Percentiles rank a stretch among this genome's conserved stretches.
Evolutionary conservation across 2,113 vertebrate species (phyloP).

Genomic region (Polypterus bichir): DNA sequence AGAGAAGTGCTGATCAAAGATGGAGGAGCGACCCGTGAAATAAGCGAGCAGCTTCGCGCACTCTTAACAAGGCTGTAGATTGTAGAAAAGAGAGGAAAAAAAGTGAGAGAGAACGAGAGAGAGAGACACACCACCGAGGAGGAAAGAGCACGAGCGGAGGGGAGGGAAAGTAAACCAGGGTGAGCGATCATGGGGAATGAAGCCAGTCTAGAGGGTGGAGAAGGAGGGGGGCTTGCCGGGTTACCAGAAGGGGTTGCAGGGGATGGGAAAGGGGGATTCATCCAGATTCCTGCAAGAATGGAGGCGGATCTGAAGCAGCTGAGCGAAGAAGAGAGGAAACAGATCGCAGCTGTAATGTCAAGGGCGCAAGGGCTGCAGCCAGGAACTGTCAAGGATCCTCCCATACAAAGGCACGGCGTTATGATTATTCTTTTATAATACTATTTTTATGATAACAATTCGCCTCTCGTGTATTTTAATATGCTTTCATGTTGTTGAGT

Average conservation of each 20-base stretch:
- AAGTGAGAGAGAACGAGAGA: too few species aligned
- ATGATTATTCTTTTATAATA: slow-evolving; percentile 4
- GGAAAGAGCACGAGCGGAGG: background rate
- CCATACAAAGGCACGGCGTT: slow-evolving; percentile 65
- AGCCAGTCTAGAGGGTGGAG: slow-evolving; percentile 82
- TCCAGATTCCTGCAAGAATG: slow-evolving; percentile 54
- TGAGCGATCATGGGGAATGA: slow-evolving; percentile 87
- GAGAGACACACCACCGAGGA: too few species aligned
- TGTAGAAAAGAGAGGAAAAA: background rate
- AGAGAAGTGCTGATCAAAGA: slow-evolving; percentile 25
- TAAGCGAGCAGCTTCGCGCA: slow-evolving; percentile 18
- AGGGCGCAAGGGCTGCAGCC: slow-evolving; percentile 81
- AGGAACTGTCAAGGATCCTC: slow-evolving; percentile 54
- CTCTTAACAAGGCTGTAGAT: background rate
- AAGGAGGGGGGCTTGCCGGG: slow-evolving; percentile 49
- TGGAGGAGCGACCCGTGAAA: slow-evolving; percentile 30
- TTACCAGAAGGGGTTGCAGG: slow-evolving; percentile 68
- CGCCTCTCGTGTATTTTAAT: background rate
- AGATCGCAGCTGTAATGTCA: slow-evolving; percentile 82
- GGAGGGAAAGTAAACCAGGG: slow-evolving; percentile 17
- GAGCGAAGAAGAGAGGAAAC: slow-evolving; percentile 79
- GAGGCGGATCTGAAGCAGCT: slow-evolving; percentile 76
- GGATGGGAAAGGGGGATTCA: slow-evolving; percentile 61
- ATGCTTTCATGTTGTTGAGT: background rate
- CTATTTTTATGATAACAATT: background rate